These are phyloP conservation scores for Clarias fuscus DNA, from an alignment of 2,797 vertebrate genomes.

Conservation along the genomic window DNA sequence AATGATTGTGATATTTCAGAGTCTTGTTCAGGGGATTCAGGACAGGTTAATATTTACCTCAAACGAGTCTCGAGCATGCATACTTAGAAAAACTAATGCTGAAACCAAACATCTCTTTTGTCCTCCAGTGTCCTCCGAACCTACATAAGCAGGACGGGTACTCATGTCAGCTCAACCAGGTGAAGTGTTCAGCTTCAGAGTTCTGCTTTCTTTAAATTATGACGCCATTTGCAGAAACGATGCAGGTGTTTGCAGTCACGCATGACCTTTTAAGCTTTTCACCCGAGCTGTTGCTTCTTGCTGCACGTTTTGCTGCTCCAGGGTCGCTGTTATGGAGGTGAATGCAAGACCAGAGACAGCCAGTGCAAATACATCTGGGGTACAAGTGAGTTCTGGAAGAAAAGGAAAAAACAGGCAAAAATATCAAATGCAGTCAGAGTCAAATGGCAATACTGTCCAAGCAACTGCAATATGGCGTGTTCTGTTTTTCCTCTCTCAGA, in stretches of 20 bases:
- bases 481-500: slow-evolving; percentile 64
- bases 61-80: background rate
- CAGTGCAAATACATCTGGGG: slow-evolving; percentile 90
- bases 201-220: background rate
- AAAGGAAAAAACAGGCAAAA: background rate
- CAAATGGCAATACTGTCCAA: background rate
- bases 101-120: background rate
- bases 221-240: background rate
- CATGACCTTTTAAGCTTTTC: slow-evolving; percentile 10
- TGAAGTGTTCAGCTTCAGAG: slow-evolving; percentile 51
- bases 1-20: slow-evolving; percentile 86
- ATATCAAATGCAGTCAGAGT: background rate
- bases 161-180: slow-evolving; percentile 83
- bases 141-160: slow-evolving; percentile 88
- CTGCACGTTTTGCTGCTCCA: slow-evolving; percentile 58
- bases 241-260: background rate
- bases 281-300: slow-evolving; percentile 1
- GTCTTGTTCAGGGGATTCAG: slow-evolving; percentile 83
- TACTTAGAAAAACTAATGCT: background rate
- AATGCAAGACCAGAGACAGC: slow-evolving; percentile 87
- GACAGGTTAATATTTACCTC: slow-evolving; percentile 72
- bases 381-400: slow-evolving; percentile 75
- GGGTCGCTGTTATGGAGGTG: slow-evolving; percentile 86
- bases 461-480: background rate
- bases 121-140: slow-evolving; percentile 82